Evolutionary conservation across 2,113 vertebrate species (phyloP).

Genomic region (Lepus timidus): DNA sequence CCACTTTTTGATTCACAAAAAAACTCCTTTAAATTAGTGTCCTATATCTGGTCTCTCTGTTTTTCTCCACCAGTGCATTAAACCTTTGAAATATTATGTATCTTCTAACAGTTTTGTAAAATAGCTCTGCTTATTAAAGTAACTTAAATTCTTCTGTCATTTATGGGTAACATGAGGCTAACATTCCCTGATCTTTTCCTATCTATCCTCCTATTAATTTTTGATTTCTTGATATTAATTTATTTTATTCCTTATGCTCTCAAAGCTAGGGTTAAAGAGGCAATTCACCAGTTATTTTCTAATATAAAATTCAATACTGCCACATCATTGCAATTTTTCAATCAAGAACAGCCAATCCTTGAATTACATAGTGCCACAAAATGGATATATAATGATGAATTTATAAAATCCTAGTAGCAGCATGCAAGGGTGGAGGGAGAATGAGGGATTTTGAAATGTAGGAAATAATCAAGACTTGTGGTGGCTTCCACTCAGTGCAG

Average conservation of each 20-base stretch:
- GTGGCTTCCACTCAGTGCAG: neutral
- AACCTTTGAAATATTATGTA: neutral
- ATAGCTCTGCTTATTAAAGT: neutral
- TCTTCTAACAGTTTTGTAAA: neutral
- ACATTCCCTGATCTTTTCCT: neutral
- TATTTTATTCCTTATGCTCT: neutral
- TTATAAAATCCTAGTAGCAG: neutral
- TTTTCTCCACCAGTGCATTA: neutral
- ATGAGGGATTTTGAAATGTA: neutral
- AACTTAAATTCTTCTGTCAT: constrained; percentile 9
- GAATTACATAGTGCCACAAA: neutral
- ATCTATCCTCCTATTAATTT: neutral
- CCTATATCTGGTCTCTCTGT: neutral
- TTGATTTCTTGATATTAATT: neutral
- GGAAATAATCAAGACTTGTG: neutral
- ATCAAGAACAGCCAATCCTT: neutral
- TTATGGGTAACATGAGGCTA: neutral
- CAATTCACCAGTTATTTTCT: neutral
- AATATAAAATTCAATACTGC: neutral
- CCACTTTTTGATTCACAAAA: neutral
- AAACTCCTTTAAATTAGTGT: neutral
- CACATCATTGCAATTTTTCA: neutral
- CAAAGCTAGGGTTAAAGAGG: neutral
- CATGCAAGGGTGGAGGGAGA: neutral
- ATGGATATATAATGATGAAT: neutral